Base-by-base conservation (phyloP, 2,797 vertebrate genomes). In the Ispidina lecontei region DNA sequence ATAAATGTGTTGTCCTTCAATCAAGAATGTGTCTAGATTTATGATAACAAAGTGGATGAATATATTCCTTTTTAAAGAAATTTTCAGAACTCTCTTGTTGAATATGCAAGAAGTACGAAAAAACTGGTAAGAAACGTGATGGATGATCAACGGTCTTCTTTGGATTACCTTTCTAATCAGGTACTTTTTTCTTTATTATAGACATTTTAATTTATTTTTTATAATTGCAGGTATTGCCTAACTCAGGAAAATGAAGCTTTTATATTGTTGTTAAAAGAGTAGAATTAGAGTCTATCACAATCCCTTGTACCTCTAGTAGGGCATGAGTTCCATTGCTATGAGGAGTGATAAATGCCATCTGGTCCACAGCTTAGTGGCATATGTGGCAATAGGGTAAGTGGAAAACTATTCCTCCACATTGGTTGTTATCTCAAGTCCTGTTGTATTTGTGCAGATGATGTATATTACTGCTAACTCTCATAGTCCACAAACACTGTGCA, bases 71-170 rank as follows among this genome's bases (percentile, higher is more conserved):
- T 97, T 95, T 87, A 91, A 99, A 99, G 97, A 89, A 98, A 99
- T 96, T 91, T 99, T 69, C 98, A 99, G 96, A 98, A 98, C 94
- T 98, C 98, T 79, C 96, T 99, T 94, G 84, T 98, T 97, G 96
- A 97, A 68, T 99, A 99, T 92, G 98, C 98, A 93, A 98, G 98
- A 94, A 99, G 97, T 96, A 99, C 98, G 69, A 98, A 98, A 89
- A 99, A 98, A 94, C 87, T 99, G 89, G 94, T 99, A 69, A 98
- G 98, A 95, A 98, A 98, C 79, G 98, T 99, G 97, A 98, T 99
- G 97, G 98, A 99, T 82, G 98, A 98, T 78, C 99, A 99, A 64
- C 98, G 99, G 80, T 98, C 98, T 91, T 98, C 98, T 14, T 94
- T 99, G 96, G 98, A 99, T 95, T 98, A 98, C 88, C 98, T 99